Base-by-base conservation (phyloP, 2,113 vertebrate species). In the Alaudala cheleensis region DNA sequence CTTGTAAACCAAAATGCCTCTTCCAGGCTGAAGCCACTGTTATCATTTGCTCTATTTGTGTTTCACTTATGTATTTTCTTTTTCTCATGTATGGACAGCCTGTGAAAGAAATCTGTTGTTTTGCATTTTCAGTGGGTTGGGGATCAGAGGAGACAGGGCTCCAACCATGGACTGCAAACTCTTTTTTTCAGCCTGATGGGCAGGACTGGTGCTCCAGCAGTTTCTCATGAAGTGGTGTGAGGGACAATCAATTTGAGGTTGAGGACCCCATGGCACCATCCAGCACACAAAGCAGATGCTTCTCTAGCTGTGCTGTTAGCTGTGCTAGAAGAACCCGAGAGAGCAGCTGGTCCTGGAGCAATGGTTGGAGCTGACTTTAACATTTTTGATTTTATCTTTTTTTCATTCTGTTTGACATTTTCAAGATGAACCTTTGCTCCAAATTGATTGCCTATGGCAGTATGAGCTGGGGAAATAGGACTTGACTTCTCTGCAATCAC, bases 341-440 rank as follows among this genome's bases (percentile, higher is more conserved):
- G 42, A 92, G 66, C 47, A 70, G 73, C 40, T 53, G 51, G 70
- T 61, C 69, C 57, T 73, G 45, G 56, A 86, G 87, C 79, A 50
- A 67, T 73, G 57, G 18, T 39, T 86, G 39, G 10, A 26, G 3
- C 72, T 64, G 70, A 86, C 56, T 86, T 86, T 4, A 72, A 71
- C 2, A 19, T 49, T 61, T 81, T 18, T 69, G n/a, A 86, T 81
- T 93, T 88, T 65, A 20, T 60, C 24, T 50, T 76, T 86, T 80
- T 87, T 77, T 70, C 34, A 71, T 88, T 67, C 42, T 28, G 12
- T 86, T 83, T 86, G 88, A 96, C 9, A 12, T 93, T 93, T 93
- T 91, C 61, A 93, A 86, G 92, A 95, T 89, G 93, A 94, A 74
- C 29, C 33, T 95, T 84, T n/a, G 33, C 81, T 95, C 29, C 42